Conservation (phyloP, 2,113 vertebrate genomes). For the Macquaria australasica region DNA sequence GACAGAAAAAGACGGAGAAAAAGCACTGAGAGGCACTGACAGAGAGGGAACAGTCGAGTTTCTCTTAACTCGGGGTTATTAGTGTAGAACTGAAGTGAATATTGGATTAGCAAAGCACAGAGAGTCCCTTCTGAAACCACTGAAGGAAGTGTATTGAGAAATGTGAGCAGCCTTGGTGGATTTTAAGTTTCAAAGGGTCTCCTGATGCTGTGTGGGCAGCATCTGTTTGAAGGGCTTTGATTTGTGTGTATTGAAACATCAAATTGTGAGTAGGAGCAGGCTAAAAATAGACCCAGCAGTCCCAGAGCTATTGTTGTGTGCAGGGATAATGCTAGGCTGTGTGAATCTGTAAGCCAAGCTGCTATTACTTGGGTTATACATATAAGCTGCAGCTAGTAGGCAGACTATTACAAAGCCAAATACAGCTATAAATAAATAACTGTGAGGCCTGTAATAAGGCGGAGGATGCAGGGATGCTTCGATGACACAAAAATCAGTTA, state of each 20-base stretch:
- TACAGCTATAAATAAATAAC: slow-evolving; percentile 53
- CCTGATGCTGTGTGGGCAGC: slow-evolving; percentile 55
- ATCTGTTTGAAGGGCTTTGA: slow-evolving; percentile 71
- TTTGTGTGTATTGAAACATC: slow-evolving; percentile 77
- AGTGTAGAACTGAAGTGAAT: slow-evolving; percentile 47
- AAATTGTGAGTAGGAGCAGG: slow-evolving; percentile 69
- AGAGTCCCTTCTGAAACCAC: slow-evolving; percentile 51
- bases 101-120: slow-evolving; percentile 53
- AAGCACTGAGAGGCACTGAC: background rate
- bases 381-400: slow-evolving; percentile 49
- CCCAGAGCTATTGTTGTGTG: slow-evolving; percentile 72
- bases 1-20: background rate
- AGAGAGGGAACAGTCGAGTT: background rate
- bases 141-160: slow-evolving; percentile 29
- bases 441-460: slow-evolving; percentile 5
- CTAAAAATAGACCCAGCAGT: slow-evolving; percentile 70
- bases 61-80: slow-evolving; percentile 33
- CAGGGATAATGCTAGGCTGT: slow-evolving; percentile 69
- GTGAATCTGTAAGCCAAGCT: slow-evolving; percentile 55
- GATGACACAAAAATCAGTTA: background rate
- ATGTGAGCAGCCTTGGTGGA: slow-evolving; percentile 53
- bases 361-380: slow-evolving; percentile 64
- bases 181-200: slow-evolving; percentile 62
- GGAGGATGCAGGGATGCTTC: background rate
- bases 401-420: slow-evolving; percentile 47